phyloP scores from a whole-genome alignment of 1,140 invertebrate species.

The Bombus picipes region DNA sequence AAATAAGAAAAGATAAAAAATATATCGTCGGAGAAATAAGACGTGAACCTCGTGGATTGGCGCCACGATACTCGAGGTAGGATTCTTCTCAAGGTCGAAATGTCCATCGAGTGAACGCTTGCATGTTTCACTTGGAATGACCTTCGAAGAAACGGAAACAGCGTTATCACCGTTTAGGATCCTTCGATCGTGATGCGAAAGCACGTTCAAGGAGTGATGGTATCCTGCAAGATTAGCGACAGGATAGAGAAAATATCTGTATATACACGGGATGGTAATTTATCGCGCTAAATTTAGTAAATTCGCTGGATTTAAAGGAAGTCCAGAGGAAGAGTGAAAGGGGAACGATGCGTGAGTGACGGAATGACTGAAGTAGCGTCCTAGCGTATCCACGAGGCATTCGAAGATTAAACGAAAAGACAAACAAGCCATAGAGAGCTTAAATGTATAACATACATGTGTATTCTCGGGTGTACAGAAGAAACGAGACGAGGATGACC shows the following conservation, averaged over 20 bases:
- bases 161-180: not conserved
- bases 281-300: conserved; percentile 63
- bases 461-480: conserved; percentile 74
- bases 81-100: conserved; percentile 4
- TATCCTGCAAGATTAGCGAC: not conserved
- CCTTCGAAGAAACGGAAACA: not conserved
- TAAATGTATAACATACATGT: conserved; percentile 70
- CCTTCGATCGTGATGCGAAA: not conserved
- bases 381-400: conserved; percentile 64
- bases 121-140: not conserved
- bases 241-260: conserved; percentile 42
- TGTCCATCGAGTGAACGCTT: not conserved
- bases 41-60: conserved; percentile 3
- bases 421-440: conserved; percentile 71
- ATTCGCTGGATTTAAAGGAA: conserved; percentile 49
- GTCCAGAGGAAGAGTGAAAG: conserved; percentile 26
- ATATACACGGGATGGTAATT: conserved; percentile 59
- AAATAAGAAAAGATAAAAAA: conserved; percentile 28
- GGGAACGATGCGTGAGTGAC: conserved; percentile 35
- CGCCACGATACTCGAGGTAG: not conserved
- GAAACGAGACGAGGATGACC: conserved; percentile 52
- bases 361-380: conserved; percentile 58
- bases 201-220: not conserved
- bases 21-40: not conserved
- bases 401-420: conserved; percentile 44